Base-by-base conservation (phyloP, 1,140 invertebrate genomes). In the Kradibia gibbosae region DNA sequence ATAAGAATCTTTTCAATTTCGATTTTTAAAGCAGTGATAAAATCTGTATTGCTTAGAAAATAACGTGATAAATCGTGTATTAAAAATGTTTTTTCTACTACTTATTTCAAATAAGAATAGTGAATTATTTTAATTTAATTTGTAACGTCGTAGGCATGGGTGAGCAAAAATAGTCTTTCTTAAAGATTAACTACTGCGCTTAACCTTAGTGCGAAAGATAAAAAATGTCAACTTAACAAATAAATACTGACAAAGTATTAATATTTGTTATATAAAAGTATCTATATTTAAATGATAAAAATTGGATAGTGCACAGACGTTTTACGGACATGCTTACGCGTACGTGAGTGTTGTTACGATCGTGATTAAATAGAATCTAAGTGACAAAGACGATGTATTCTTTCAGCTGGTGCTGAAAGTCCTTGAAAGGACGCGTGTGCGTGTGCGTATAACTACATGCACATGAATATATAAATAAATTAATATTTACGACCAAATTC, bases 351-450 rank as follows among this genome's bases (percentile, higher is more conserved):
- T 34, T 57, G 10, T 57, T 62, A 62, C 1, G 60, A 62, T 62
- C 60, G 60, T 62, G 60, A 62, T 34, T 34, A 34, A 62, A 34
- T 62, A 62, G 60, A 62, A 62, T 34, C 3, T 60, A 62, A 62
- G 60, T 36, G 31, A 62, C 31, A 62, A 62, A 62, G 60, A 31
- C 15, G 28, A 60, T 31, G 28, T 31, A 5, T 31, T 4, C 2
- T 62, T 62, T 17, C 34, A 62, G 28, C 5, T 25, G 20, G 0
- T 10, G 15, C 15, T 60, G n/a, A n/a, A n/a, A n/a, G n/a, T n/a
- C n/a, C n/a, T n/a, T n/a, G n/a, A n/a, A n/a, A n/a, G n/a, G n/a
- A n/a, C n/a, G n/a, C n/a, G n/a, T n/a, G n/a, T n/a, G n/a, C 42
- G 42, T 45, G 42, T 13, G 13, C 42, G 42, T 8, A 45, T 45